Base-by-base conservation (phyloP, 2,797 vertebrate species). In the Rhynchotus rufescens region DNA sequence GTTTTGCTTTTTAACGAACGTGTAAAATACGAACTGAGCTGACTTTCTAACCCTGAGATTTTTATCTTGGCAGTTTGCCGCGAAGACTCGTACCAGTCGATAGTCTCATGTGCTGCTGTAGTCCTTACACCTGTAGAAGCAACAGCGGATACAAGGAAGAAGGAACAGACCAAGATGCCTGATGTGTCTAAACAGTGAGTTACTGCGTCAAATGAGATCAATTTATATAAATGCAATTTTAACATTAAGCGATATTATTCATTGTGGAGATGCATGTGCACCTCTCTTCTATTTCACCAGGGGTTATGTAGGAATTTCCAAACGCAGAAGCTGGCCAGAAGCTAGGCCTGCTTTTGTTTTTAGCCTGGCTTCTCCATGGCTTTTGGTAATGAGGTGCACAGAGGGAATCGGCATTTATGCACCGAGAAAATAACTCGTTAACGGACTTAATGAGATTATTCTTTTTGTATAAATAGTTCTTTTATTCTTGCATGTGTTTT, bases 1-100 rank as follows among this genome's bases (percentile, higher is more conserved):
- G 25, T 20, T 42, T 42, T 25, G 15, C 6, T 60, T 19, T 2
- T 30, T 5, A 40, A 51, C 21, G 64, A 56, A 40, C 7, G 20
- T 86, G 69, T 84, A 4, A 84, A 84, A 54, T 47, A 12, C 4
- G 40, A 49, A 16, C 5, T 10, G n/a, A 68, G 4, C 72, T 59
- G 25, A 3, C 16, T 61, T 7, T 76, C 64, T 93, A 94, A 94
- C 45, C 2, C 9, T 49, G 67, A 54, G 9, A 6, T 76, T 74
- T 84, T 84, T 89, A 10, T 95, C 73, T 68, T 94, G 95, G 54
- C 97, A 99, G 99, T 99, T 88, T 99, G 98, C 93, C 98, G 98
- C 76, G 99, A 99, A 94, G 98, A 99, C 96, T 99, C 99, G 1
- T 98, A 98, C 96, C 99, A 99, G 77, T 99, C 99, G 5, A 97